These are phyloP conservation scores for Scomberomorus guttatus DNA, from an alignment of 2,797 vertebrate species.

Conservation along the genomic window DNA sequence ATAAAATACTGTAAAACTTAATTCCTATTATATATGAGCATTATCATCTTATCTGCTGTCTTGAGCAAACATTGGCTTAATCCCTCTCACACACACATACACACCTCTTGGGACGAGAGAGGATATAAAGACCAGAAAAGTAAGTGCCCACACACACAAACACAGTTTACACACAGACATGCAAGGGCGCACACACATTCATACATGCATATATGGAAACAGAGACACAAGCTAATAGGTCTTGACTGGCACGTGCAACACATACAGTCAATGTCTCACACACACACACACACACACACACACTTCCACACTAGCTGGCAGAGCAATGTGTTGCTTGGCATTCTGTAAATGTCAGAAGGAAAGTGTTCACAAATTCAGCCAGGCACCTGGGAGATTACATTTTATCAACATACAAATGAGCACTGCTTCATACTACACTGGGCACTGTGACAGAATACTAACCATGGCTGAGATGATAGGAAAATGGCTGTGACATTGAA, in stretches of 20 bases:
- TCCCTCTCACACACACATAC: slow-evolving; percentile 14
- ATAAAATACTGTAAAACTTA: too few species aligned
- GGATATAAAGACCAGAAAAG: too few species aligned
- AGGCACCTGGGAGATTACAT: slow-evolving; percentile 76
- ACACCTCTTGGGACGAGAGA: too few species aligned
- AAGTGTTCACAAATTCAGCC: slow-evolving; percentile 61
- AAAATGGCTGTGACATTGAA: slow-evolving; percentile 58
- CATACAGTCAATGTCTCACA: slow-evolving; percentile 8
- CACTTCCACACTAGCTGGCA: slow-evolving; percentile 32
- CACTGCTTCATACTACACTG: slow-evolving; percentile 58
- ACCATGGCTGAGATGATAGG: slow-evolving; percentile 52
- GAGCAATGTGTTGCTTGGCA: slow-evolving; percentile 67
- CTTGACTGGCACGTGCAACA: slow-evolving; percentile 4
- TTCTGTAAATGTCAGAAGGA: slow-evolving; percentile 79
- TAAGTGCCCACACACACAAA: slow-evolving; percentile 11
- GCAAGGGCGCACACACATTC: not conserved
- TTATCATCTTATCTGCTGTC: slow-evolving; percentile 28
- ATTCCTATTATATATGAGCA: too few species aligned
- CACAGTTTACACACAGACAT: slow-evolving; percentile 8
- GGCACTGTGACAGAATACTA: slow-evolving; percentile 60
- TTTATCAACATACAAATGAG: slow-evolving; percentile 80
- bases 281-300: slow-evolving; percentile 13
- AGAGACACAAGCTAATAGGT: slow-evolving; percentile 1
- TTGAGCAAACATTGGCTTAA: slow-evolving; percentile 38
- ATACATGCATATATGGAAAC: not conserved